A percentile compares a stretch with the other conserved stretches of the same genome.
These are phyloP conservation scores for Magallana gigas DNA, from an alignment of 1,140 invertebrate genomes.

Conservation along the genomic window DNA sequence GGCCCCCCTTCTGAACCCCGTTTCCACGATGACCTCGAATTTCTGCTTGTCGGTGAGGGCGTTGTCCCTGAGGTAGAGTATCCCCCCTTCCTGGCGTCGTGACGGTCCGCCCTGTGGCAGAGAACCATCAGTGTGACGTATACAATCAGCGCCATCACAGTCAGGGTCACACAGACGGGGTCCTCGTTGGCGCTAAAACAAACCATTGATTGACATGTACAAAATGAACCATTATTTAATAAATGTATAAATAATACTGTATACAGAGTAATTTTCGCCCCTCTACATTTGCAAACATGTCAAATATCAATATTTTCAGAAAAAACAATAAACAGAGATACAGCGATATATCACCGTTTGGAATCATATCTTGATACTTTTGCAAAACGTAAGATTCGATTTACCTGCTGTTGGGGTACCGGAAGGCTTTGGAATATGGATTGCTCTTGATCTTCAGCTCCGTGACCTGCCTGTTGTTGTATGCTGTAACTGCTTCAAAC, in stretches of 20 bases:
- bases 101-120: conserved; percentile 78
- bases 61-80: conserved; percentile 77
- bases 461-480: no score
- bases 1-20: conserved; percentile 76
- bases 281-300: background rate
- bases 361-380: no score
- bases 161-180: conserved; percentile 73
- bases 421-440: no score
- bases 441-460: no score
- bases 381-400: no score
- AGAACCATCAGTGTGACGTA: conserved; percentile 79
- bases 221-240: background rate
- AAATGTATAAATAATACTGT: conserved; percentile 54
- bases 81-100: conserved; percentile 76
- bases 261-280: conserved; percentile 77
- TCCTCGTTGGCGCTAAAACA: conserved; percentile 73
- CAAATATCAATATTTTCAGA: no score
- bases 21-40: conserved; percentile 78
- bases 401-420: no score
- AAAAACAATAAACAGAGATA: no score
- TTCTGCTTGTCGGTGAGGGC: conserved; percentile 72
- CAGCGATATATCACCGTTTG: no score
- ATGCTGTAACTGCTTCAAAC: no score
- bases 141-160: conserved; percentile 77
- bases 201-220: background rate